phyloP scores from a whole-genome alignment of 2,888 invertebrate genomes.

The Conchocele bisecta region DNA sequence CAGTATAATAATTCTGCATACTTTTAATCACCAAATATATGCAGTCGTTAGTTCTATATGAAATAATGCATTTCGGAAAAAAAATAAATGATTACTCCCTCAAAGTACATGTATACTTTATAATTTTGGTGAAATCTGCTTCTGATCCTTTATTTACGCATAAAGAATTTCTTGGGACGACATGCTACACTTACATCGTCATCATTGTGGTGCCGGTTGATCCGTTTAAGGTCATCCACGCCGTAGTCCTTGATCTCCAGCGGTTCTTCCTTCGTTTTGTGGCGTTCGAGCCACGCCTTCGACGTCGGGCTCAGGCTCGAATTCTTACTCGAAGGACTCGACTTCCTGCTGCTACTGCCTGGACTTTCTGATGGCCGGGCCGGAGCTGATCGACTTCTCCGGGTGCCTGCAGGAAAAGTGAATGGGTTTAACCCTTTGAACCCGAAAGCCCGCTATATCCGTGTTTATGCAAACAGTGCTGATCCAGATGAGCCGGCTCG shows the following conservation, averaged over 20 bases:
- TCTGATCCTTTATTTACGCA: too few relatives aligned
- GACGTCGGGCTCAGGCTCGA: constrained; percentile 69
- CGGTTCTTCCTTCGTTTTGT: constrained; percentile 73
- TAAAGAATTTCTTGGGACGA: too few relatives aligned
- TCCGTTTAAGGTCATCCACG: constrained; percentile 84
- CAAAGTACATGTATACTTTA: too few relatives aligned
- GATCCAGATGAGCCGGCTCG: too few relatives aligned
- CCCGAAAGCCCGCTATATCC: too few relatives aligned
- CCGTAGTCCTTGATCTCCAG: constrained; percentile 83
- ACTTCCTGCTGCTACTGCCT: constrained; percentile 60
- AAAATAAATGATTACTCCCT: too few relatives aligned
- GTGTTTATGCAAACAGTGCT: too few relatives aligned
- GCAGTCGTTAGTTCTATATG: too few relatives aligned
- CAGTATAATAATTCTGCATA: too few relatives aligned
- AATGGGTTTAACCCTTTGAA: background rate
- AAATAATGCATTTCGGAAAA: too few relatives aligned
- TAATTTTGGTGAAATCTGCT: too few relatives aligned
- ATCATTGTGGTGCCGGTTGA: constrained; percentile 84
- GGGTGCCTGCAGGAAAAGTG: constrained; percentile 64
- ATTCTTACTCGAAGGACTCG: constrained; percentile 65
- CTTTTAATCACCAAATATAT: too few relatives aligned
- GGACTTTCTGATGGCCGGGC: constrained; percentile 76
- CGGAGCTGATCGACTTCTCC: constrained; percentile 80
- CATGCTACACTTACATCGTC: constrained; percentile 74
- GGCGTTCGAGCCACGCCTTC: constrained; percentile 75